These are phyloP conservation scores for Uropetala carovei DNA, from an alignment of 2,888 invertebrate genomes.

Conservation along the genomic window DNA sequence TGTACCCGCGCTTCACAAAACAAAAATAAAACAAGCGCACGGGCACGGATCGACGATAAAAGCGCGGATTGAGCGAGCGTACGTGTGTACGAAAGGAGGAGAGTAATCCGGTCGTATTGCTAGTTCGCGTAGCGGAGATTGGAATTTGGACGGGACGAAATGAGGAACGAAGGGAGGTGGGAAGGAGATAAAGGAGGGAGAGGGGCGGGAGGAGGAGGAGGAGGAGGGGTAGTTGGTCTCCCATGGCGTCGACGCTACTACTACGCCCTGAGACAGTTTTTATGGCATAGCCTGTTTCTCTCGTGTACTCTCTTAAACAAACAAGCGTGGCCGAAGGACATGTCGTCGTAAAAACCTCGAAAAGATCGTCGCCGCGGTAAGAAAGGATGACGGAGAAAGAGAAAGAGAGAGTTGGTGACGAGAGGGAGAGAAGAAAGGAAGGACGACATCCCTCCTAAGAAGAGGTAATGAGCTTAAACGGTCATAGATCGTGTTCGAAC, in stretches of 20 bases:
- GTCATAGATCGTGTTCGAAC: neutral
- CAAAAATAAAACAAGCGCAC: neutral
- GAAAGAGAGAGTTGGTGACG: neutral
- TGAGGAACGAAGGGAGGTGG: neutral
- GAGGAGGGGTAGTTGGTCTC: neutral
- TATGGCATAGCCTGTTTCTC: neutral
- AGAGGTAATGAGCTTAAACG: neutral
- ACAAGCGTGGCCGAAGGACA: conserved; percentile 30
- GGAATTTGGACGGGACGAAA: neutral
- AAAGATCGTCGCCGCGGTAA: neutral
- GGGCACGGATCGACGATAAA: neutral
- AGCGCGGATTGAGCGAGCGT: neutral
- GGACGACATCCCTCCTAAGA: neutral
- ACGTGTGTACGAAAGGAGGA: neutral
- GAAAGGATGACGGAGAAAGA: neutral
- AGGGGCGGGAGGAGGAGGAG: neutral
- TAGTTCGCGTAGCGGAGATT: neutral
- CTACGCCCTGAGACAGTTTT: neutral
- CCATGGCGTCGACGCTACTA: neutral
- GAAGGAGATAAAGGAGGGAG: neutral
- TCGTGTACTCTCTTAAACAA: neutral
- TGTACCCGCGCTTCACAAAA: neutral
- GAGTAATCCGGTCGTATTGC: neutral
- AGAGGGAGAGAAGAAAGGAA: neutral
- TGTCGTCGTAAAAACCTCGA: neutral